Evolutionary conservation across 2,888 invertebrate species (phyloP).

Genomic region (Helicoverpa assulta): DNA sequence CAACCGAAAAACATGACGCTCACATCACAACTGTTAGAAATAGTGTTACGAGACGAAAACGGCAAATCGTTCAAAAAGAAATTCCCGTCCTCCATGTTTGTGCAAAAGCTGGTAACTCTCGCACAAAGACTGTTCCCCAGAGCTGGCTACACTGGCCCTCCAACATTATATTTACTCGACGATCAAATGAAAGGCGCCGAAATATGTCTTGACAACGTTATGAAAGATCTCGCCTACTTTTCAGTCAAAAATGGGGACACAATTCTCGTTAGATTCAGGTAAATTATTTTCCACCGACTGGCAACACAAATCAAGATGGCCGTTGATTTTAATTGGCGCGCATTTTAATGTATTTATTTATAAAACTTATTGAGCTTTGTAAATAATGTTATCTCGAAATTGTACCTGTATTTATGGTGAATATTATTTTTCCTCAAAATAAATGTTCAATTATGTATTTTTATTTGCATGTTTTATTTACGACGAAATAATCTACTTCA

Average conservation of each 20-base stretch:
- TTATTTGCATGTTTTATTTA: constrained; percentile 72
- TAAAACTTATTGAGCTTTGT: constrained; percentile 77
- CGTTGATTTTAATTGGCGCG: constrained; percentile 65
- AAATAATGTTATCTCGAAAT: constrained; percentile 81
- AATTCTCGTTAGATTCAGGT: constrained; percentile 92
- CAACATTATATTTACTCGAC: constrained; percentile 88
- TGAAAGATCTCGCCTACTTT: constrained; percentile 95
- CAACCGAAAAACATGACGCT: constrained; percentile 90
- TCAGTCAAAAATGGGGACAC: constrained; percentile 96
- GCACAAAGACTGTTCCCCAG: constrained; percentile 93
- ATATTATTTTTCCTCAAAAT: constrained; percentile 77
- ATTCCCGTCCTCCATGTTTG: constrained; percentile 94
- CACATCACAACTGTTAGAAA: constrained; percentile 92
- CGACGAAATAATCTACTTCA: not conserved
- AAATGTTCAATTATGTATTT: constrained; percentile 85
- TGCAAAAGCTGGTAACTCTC: constrained; percentile 95
- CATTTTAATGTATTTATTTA: constrained; percentile 67
- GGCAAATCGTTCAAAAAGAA: constrained; percentile 92
- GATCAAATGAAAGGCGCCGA: constrained; percentile 91
- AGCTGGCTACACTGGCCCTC: constrained; percentile 76
- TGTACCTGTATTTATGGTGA: constrained; percentile 84
- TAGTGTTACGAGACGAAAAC: constrained; percentile 87
- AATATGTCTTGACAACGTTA: constrained; percentile 94
- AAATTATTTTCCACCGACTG: constrained; percentile 65
- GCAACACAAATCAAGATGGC: constrained; percentile 65